A percentile compares a stretch with the other conserved stretches of the same genome.
These are phyloP conservation scores for Melieria crassipennis DNA, from an alignment of 2,888 invertebrate genomes.

Conservation along the genomic window DNA sequence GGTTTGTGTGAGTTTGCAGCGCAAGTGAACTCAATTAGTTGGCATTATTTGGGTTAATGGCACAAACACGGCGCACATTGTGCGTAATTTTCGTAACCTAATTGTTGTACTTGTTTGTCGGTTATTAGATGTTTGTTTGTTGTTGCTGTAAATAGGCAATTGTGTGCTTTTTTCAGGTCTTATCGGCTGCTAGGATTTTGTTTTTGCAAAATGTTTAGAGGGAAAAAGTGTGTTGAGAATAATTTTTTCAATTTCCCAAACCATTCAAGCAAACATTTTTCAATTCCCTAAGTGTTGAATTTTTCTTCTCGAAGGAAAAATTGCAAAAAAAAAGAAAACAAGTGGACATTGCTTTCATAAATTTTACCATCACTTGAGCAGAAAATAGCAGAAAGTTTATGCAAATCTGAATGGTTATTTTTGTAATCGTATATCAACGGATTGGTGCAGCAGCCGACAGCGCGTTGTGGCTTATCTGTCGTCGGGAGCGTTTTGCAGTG, in stretches of 20 bases:
- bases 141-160: not conserved
- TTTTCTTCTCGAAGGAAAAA: not conserved
- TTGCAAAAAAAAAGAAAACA: too few relatives aligned
- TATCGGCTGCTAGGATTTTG: not conserved
- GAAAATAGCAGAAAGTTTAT: too few relatives aligned
- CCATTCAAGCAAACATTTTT: not conserved
- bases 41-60: conserved; percentile 21
- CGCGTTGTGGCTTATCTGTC: too few relatives aligned
- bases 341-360: too few relatives aligned
- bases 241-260: not conserved
- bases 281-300: not conserved
- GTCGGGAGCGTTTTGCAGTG: too few relatives aligned
- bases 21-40: not conserved
- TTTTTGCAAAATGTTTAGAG: not conserved
- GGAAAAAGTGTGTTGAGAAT: too few relatives aligned
- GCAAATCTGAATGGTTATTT: too few relatives aligned
- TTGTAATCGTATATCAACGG: too few relatives aligned
- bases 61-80: not conserved
- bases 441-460: too few relatives aligned
- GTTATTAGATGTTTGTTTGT: not conserved
- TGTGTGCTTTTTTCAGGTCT: not conserved
- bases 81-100: not conserved
- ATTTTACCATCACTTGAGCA: too few relatives aligned
- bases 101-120: conserved; percentile 1
- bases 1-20: too few relatives aligned